Conservation (phyloP, 1,140 invertebrate species). For the Probaryconus sp. region DNA sequence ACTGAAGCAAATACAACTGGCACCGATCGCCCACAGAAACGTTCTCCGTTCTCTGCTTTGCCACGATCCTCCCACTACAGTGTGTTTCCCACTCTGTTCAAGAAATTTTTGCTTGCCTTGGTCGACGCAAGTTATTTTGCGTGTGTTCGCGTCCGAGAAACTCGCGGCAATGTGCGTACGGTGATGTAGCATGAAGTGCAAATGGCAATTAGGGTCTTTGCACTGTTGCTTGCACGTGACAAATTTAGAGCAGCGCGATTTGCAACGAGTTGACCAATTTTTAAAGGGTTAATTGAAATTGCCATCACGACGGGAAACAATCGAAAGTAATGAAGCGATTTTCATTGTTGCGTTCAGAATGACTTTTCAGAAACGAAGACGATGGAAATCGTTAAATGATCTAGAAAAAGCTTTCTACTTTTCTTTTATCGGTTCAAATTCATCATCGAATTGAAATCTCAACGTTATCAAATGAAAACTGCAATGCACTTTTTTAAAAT, state of each 20-base stretch:
- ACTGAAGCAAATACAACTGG: conserved; percentile 31
- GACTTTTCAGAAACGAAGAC: too few species aligned
- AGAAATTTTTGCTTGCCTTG: conserved; percentile 26
- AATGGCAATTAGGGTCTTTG: conserved; percentile 36
- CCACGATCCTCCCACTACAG: conserved; percentile 34
- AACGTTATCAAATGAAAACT: too few species aligned
- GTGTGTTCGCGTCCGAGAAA: conserved; percentile 15
- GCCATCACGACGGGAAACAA: neutral
- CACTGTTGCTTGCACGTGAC: conserved; percentile 11
- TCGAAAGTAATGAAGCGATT: too few species aligned
- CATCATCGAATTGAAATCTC: too few species aligned
- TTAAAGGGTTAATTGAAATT: too few species aligned
- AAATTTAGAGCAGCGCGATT: conserved; percentile 13
- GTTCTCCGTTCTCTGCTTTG: conserved; percentile 23
- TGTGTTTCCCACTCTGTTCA: conserved; percentile 35
- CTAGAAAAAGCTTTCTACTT: too few species aligned
- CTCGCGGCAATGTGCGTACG: neutral
- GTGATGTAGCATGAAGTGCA: neutral
- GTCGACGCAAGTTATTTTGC: conserved; percentile 18
- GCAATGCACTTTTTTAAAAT: too few species aligned
- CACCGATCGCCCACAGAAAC: conserved; percentile 32
- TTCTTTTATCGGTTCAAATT: too few species aligned
- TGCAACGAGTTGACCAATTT: too few species aligned
- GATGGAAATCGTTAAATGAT: too few species aligned
- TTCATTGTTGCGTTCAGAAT: too few species aligned